phyloP scores from a whole-genome alignment of 2,797 vertebrate species.

The Trematomus bernacchii region DNA sequence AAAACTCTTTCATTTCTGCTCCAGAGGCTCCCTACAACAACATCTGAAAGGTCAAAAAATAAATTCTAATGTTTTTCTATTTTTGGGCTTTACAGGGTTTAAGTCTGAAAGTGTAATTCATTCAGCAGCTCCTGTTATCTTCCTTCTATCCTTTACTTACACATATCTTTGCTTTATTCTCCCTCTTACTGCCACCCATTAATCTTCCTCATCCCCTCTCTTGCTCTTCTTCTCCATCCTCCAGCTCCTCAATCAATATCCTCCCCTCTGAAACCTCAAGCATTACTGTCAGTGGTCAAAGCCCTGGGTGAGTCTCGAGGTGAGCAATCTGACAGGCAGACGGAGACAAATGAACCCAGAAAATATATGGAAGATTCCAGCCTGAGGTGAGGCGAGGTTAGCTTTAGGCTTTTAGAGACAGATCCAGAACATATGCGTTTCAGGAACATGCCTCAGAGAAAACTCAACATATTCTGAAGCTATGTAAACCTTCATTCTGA shows the following conservation, averaged over 20 bases:
- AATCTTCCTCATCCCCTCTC: slow-evolving; percentile 18
- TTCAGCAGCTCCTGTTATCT: slow-evolving; percentile 24
- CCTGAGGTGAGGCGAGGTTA: slow-evolving; percentile 60
- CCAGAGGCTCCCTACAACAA: too few relatives aligned
- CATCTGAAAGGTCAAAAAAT: too few relatives aligned
- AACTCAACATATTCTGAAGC: slow-evolving; percentile 28
- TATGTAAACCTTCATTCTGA: slow-evolving; percentile 27
- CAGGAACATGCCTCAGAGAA: slow-evolving; percentile 24
- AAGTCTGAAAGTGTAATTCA: too few relatives aligned
- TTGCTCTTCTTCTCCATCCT: slow-evolving; percentile 24
- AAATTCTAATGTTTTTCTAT: too few relatives aligned
- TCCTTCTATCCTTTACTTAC: slow-evolving; percentile 25
- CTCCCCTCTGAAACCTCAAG: slow-evolving; percentile 50
- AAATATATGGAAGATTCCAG: slow-evolving; percentile 53
- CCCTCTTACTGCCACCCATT: slow-evolving; percentile 14
- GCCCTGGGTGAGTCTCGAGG: slow-evolving; percentile 51
- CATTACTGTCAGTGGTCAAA: slow-evolving; percentile 59
- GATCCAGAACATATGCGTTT: slow-evolving; percentile 24
- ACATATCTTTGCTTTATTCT: slow-evolving; percentile 18
- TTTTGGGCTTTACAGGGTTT: too few relatives aligned
- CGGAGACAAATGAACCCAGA: slow-evolving; percentile 39
- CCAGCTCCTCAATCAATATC: slow-evolving; percentile 61
- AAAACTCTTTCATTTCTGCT: too few relatives aligned
- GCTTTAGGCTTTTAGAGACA: slow-evolving; percentile 13
- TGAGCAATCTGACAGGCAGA: slow-evolving; percentile 62